Percentiles rank a stretch among this genome's conserved stretches.
Conservation (phyloP, 2,888 invertebrate genomes). For the Kuschelorhynchus macadamiae region DNA sequence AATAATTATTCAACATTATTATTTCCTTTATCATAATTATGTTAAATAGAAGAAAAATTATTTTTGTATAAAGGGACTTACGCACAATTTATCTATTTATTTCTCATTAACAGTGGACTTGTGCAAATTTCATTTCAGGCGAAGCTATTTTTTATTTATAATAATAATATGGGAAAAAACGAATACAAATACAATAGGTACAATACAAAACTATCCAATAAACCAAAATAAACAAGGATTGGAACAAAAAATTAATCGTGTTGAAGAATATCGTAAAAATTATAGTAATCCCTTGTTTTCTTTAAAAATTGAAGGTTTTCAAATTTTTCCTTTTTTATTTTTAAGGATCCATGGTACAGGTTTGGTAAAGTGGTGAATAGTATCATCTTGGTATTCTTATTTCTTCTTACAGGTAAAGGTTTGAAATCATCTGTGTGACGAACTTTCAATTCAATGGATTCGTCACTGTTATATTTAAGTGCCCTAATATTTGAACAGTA, state of each 20-base stretch:
- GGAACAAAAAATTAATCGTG: constrained; percentile 5
- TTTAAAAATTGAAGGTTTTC: constrained; percentile 23
- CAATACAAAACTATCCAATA: neutral
- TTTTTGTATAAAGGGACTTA: constrained; percentile 2
- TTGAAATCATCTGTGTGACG: no score
- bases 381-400: constrained; percentile 1
- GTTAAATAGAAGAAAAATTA: no score
- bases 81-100: neutral
- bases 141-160: no score
- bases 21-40: neutral
- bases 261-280: constrained; percentile 17
- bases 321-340: constrained; percentile 30
- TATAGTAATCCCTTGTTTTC: constrained; percentile 25
- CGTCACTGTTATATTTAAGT: constrained; percentile 16
- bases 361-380: neutral
- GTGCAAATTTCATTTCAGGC: neutral
- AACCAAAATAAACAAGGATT: neutral
- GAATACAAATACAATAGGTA: constrained; percentile 1
- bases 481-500: constrained; percentile 26
- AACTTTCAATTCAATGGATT: constrained; percentile 6
- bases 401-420: constrained; percentile 10
- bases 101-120: constrained; percentile 1
- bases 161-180: neutral
- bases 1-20: neutral
- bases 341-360: constrained; percentile 13